Evolutionary conservation across 2,113 vertebrate species (phyloP).

Genomic region (Microtus pennsylvanicus): DNA sequence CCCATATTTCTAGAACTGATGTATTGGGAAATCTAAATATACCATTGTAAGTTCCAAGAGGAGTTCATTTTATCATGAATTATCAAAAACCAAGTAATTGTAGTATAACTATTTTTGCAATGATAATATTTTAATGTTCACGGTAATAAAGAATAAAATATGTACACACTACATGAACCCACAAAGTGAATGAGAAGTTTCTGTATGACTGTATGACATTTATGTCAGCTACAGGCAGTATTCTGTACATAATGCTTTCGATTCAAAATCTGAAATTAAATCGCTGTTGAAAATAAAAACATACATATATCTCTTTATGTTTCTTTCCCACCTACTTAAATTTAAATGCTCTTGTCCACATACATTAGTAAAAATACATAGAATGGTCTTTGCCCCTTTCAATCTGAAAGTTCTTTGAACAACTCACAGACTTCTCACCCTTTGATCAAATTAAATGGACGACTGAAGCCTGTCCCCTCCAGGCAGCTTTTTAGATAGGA

Average conservation of each 20-base stretch:
- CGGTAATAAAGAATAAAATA: neutral
- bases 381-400: conserved; percentile 74
- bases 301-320: neutral
- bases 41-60: neutral
- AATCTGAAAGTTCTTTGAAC: conserved; percentile 83
- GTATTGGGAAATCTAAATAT: neutral
- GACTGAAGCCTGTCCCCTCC: conserved; percentile 84
- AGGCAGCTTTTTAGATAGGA: conserved; percentile 86
- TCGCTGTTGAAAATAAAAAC: neutral
- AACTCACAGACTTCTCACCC: conserved; percentile 72
- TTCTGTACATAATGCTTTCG: neutral
- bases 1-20: neutral
- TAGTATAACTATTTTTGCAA: neutral
- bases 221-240: neutral
- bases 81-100: conserved; percentile 7
- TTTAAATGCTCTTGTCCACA: conserved; percentile 12
- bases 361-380: conserved; percentile 79
- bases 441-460: conserved; percentile 87
- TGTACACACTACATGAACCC: neutral
- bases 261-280: conserved; percentile 32
- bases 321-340: neutral
- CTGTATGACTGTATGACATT: neutral
- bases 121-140: neutral
- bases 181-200: neutral
- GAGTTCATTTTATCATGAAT: conserved; percentile 1